Evolutionary conservation across 1,140 invertebrate genomes (phyloP), one percentile per base, ranked within the genome.

Genomic region (Venustaconcha ellipsiformis): DNA sequence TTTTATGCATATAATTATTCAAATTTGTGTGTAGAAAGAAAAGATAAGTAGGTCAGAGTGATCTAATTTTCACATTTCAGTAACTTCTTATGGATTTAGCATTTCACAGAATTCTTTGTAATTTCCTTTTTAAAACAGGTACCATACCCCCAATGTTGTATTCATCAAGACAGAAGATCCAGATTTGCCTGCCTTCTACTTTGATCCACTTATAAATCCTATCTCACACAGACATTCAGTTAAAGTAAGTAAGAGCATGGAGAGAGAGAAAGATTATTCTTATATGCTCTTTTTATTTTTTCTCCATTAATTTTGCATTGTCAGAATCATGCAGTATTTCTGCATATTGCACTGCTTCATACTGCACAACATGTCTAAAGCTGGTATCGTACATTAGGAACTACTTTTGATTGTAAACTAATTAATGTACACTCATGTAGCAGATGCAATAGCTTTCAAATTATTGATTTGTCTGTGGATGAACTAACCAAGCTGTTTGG

Each of bases 151-250:
- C 62, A 99, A 99, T 91, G 97, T 99, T 20, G 97, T 99, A 1
- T 99, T 97, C 87, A 99, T 99, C 83, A 99, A 99, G 92, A 99
- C 98, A 2, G 99, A 99, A 92, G 99, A 99, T 94, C 98, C 98
- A n/a, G 99, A 99, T 92, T 92, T 99, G 70, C 99, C 99, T 26
- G 99, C 98, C 0, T 99, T 99, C 90, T 99, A 99, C 90, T 99
- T 99, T 92, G 99, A 99, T 93, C 99, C 99, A 0, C 91, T 99
- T 11, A 99, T 99, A 78, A 99, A 99, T 92, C 98, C 99, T 8
- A 99, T 99, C 83, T 97, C 98, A 14, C 97, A 99, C 90, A 92
- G 97, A 83, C 95, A 97, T 91, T 93, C 96, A 1, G 93, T 95
- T 2, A 97, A 95, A 91, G 91, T 92, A 83, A 78, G 57, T 48